Evolutionary conservation across 2,113 vertebrate genomes (phyloP).

Genomic region (Pituophis catenifer): DNA sequence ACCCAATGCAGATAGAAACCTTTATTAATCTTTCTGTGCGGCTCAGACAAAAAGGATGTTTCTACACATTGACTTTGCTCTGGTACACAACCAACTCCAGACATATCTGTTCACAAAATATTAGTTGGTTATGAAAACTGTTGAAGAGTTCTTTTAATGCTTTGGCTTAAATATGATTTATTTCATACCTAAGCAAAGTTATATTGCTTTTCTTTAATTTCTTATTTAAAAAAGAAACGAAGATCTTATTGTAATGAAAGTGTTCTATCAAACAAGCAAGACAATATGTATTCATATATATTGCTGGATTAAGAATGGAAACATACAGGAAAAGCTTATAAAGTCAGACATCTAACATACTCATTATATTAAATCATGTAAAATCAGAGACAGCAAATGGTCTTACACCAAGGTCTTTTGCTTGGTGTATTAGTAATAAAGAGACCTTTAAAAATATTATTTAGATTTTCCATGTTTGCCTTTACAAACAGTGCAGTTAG

Average conservation of each 20-base stretch:
- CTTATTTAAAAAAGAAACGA: not conserved
- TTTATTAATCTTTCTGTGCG: not conserved
- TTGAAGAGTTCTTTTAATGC: not conserved
- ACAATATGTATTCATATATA: not conserved
- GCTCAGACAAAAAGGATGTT: not conserved
- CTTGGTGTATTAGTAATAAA: not conserved
- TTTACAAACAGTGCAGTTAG: not conserved
- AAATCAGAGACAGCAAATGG: not conserved
- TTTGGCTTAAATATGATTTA: not conserved
- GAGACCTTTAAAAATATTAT: too few relatives aligned
- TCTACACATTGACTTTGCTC: not conserved
- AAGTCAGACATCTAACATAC: not conserved
- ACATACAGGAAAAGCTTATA: not conserved
- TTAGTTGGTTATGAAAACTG: not conserved
- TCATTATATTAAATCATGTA: not conserved
- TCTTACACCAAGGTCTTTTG: not conserved
- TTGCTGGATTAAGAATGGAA: not conserved
- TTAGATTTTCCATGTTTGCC: too few relatives aligned
- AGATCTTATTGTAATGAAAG: not conserved
- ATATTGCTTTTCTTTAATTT: not conserved
- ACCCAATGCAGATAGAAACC: not conserved
- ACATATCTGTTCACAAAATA: not conserved
- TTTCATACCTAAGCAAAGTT: not conserved
- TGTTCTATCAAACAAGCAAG: not conserved
- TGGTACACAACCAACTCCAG: not conserved